These are phyloP conservation scores for Tangara arthus DNA, from an alignment of 2,797 vertebrate species.

Conservation along the genomic window DNA sequence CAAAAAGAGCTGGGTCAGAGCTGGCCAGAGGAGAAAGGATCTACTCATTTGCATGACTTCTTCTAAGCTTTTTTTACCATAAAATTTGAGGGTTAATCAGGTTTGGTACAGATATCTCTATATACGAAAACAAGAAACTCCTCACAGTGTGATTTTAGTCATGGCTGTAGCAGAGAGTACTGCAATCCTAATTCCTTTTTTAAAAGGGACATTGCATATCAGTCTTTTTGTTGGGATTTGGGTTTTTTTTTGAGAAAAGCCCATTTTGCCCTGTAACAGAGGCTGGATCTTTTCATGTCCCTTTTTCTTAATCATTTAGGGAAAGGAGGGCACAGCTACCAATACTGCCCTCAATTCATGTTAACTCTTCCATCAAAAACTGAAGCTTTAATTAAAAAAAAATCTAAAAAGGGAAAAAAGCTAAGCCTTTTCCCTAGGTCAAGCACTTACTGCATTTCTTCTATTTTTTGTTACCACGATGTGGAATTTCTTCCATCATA, in stretches of 20 bases:
- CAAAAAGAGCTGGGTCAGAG: background rate
- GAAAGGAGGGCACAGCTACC: background rate
- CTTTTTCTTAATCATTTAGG: background rate
- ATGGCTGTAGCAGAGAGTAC: background rate
- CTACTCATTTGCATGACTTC: background rate
- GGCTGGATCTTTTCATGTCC: background rate
- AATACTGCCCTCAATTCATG: background rate
- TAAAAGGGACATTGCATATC: background rate
- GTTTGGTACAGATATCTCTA: background rate
- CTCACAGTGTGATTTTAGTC: background rate
- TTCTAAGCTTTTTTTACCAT: background rate
- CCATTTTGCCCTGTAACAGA: background rate
- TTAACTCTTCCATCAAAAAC: background rate
- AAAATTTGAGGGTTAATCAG: background rate
- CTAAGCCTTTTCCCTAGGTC: background rate
- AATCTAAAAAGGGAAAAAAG: background rate
- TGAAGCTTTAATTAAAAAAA: background rate
- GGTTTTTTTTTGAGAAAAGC: background rate
- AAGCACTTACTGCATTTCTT: background rate
- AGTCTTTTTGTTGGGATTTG: background rate
- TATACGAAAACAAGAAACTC: background rate
- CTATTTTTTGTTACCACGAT: background rate
- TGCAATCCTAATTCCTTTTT: background rate
- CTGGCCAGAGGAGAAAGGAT: background rate
- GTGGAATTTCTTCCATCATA: background rate